Percentiles rank a stretch among this genome's conserved stretches.
phyloP scores from a whole-genome alignment of 2,888 invertebrate genomes.

The Aphelenchoides bicaudatus region DNA sequence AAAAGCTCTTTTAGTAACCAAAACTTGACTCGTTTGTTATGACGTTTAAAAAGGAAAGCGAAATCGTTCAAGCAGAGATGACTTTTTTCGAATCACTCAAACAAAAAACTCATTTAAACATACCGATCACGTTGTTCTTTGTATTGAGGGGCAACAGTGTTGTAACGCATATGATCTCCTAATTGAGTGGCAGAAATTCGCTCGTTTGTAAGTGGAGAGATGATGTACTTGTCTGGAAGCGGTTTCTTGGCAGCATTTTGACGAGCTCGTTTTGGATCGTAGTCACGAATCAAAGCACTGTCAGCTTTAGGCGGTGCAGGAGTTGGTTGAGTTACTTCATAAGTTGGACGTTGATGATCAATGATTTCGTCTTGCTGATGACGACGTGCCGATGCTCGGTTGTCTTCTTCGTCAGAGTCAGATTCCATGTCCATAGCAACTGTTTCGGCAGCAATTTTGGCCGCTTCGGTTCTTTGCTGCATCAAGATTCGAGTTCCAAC shows the following conservation, averaged over 20 bases:
- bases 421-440: constrained; percentile 59
- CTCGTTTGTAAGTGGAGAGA: constrained; percentile 96
- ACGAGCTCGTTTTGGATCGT: constrained; percentile 82
- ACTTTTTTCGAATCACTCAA: too few relatives aligned
- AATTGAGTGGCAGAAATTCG: constrained; percentile 93
- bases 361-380: constrained; percentile 13
- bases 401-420: constrained; percentile 51
- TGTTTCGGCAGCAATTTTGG: constrained; percentile 46
- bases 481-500: constrained; percentile 65
- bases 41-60: too few relatives aligned
- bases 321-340: constrained; percentile 43
- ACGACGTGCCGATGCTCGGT: too few relatives aligned
- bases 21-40: too few relatives aligned
- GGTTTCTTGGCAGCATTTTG: not conserved
- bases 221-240: constrained; percentile 78
- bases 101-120: too few relatives aligned
- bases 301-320: constrained; percentile 72
- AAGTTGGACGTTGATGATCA: constrained; percentile 27
- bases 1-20: too few relatives aligned
- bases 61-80: too few relatives aligned
- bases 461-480: constrained; percentile 61
- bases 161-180: constrained; percentile 86
- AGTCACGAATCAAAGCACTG: constrained; percentile 86
- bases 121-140: constrained; percentile 86
- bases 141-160: constrained; percentile 63